These are phyloP conservation scores for Amblyopsis rosae DNA, from an alignment of 2,113 vertebrate genomes.

Conservation along the genomic window DNA sequence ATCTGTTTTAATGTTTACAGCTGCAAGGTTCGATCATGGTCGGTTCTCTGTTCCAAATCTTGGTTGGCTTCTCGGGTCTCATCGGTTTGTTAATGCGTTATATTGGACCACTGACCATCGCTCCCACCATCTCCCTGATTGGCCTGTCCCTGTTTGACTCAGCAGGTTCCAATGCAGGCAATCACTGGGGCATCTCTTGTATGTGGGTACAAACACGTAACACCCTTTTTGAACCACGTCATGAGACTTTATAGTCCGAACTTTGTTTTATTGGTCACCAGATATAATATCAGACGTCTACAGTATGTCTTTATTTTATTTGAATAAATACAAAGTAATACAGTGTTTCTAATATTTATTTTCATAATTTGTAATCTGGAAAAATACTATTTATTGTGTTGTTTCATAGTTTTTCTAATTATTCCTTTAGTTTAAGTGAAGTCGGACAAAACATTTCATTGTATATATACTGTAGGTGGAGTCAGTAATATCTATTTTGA, in stretches of 20 bases:
- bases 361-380: no score
- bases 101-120: constrained; percentile 93
- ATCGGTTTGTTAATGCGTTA: constrained; percentile 91
- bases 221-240: background rate
- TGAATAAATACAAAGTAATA: no score
- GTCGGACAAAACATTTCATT: no score
- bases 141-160: constrained; percentile 90
- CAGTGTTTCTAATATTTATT: no score
- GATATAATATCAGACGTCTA: no score
- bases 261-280: background rate
- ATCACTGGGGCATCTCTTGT: constrained; percentile 90
- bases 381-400: no score
- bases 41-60: constrained; percentile 89
- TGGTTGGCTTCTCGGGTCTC: constrained; percentile 93
- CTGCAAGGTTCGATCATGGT: constrained; percentile 92
- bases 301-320: no score
- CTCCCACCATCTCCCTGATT: constrained; percentile 93
- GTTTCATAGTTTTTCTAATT: no score
- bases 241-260: background rate
- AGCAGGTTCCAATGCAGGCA: constrained; percentile 82
- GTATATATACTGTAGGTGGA: no score
- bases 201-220: constrained; percentile 75
- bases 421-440: no score
- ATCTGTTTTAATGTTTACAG: constrained; percentile 59
- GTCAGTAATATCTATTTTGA: no score